Conservation (phyloP, 2,888 invertebrate genomes). For the Cheilosia vulpina region DNA sequence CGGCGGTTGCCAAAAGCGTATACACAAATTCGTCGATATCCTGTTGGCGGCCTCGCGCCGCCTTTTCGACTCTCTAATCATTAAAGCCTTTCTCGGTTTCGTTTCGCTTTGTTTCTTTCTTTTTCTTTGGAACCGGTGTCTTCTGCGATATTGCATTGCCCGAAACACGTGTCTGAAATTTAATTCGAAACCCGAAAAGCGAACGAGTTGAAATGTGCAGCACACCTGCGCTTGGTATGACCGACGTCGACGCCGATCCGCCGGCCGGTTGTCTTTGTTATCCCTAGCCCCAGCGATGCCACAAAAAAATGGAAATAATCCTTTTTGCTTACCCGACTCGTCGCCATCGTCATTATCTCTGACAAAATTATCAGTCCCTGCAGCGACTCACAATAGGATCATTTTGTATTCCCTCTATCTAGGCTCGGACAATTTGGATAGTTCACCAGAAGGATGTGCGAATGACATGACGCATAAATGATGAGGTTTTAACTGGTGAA, state of each 20-base stretch:
- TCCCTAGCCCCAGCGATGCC: background rate
- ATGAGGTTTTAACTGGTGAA: conserved; percentile 33
- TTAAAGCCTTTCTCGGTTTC: conserved; percentile 29
- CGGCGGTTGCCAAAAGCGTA: conserved; percentile 37
- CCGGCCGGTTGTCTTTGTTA: background rate
- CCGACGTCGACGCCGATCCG: conserved; percentile 1
- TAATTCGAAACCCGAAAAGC: conserved; percentile 38
- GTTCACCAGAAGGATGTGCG: conserved; percentile 44
- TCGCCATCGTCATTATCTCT: conserved; percentile 29
- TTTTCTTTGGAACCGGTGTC: conserved; percentile 20
- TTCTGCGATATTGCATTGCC: too few species aligned
- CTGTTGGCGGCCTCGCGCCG: conserved; percentile 40
- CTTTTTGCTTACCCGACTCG: conserved; percentile 64
- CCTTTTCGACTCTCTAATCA: conserved; percentile 58
- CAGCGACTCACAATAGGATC: conserved; percentile 22
- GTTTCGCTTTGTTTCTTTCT: background rate
- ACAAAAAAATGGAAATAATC: conserved; percentile 52
- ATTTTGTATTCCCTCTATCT: conserved; percentile 52
- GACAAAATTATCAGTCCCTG: conserved; percentile 54
- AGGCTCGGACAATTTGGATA: conserved; percentile 52
- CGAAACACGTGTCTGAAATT: conserved; percentile 71
- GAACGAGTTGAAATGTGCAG: conserved; percentile 69
- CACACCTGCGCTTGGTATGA: conserved; percentile 64
- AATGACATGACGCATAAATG: conserved; percentile 62
- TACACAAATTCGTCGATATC: conserved; percentile 55